Percentiles rank a stretch among this genome's conserved stretches.
These are phyloP conservation scores for Gonioctena quinquepunctata DNA, from an alignment of 1,140 invertebrate genomes.

Conservation along the genomic window DNA sequence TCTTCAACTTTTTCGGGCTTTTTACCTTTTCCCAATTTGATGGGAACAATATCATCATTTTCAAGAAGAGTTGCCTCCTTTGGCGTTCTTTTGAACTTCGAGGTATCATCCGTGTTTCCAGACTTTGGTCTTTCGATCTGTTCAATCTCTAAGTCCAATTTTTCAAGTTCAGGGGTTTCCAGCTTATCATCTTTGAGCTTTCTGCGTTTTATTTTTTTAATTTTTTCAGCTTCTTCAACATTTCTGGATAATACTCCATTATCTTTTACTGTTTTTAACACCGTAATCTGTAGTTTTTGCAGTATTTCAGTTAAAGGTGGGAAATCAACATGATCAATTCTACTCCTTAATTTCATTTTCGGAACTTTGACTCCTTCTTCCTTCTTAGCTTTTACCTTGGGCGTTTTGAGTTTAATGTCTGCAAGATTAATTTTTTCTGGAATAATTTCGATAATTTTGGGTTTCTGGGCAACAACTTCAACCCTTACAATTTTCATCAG, in stretches of 20 bases:
- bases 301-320: slow-evolving; percentile 59
- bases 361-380: slow-evolving; percentile 60
- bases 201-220: slow-evolving; percentile 59
- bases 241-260: slow-evolving; percentile 71
- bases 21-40: slow-evolving; percentile 61
- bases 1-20: slow-evolving; percentile 52
- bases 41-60: slow-evolving; percentile 54
- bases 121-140: slow-evolving; percentile 56
- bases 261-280: slow-evolving; percentile 59
- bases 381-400: slow-evolving; percentile 28
- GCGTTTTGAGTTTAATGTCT: slow-evolving; percentile 44
- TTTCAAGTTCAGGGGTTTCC: slow-evolving; percentile 62
- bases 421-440: slow-evolving; percentile 39
- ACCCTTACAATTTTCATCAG: slow-evolving; percentile 33
- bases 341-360: slow-evolving; percentile 69
- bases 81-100: slow-evolving; percentile 42
- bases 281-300: slow-evolving; percentile 58
- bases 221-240: slow-evolving; percentile 69
- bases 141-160: slow-evolving; percentile 62
- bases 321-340: slow-evolving; percentile 64
- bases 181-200: slow-evolving; percentile 64
- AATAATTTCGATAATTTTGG: slow-evolving; percentile 37
- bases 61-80: slow-evolving; percentile 41
- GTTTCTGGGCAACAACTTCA: slow-evolving; percentile 34
- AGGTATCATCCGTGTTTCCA: slow-evolving; percentile 48